Percentiles rank a stretch among this genome's conserved stretches.
These are phyloP conservation scores for Sclerodermus sp. DNA, from an alignment of 2,888 invertebrate species.

Conservation along the genomic window DNA sequence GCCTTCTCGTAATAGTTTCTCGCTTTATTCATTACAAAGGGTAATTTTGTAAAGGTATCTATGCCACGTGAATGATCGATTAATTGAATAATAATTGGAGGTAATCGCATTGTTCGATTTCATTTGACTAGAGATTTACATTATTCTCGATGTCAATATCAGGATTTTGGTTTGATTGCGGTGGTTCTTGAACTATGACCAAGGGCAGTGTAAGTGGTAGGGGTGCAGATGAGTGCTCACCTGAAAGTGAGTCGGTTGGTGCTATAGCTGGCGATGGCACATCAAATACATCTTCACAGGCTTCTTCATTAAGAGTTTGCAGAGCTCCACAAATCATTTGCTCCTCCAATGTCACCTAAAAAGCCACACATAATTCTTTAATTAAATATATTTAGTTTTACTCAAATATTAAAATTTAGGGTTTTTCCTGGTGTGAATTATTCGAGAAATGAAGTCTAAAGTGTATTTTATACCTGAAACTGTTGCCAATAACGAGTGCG, in stretches of 20 bases:
- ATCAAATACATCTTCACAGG: conserved; percentile 86
- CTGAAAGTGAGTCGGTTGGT: conserved; percentile 49
- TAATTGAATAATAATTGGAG: conserved; percentile 13
- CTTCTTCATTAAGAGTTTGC: conserved; percentile 90
- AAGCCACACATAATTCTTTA: conserved; percentile 18
- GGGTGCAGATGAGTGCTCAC: conserved; percentile 47
- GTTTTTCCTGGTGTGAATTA: too few species aligned
- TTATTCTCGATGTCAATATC: conserved; percentile 45
- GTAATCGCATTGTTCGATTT: conserved; percentile 21
- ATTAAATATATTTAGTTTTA: background rate
- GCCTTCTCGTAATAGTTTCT: too few species aligned
- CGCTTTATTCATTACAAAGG: too few species aligned
- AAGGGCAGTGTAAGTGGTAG: conserved; percentile 55
- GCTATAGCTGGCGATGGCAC: conserved; percentile 52
- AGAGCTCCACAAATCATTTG: conserved; percentile 94
- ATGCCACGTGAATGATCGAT: too few species aligned
- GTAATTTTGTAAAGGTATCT: too few species aligned
- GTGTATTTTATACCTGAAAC: background rate
- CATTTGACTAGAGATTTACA: too few species aligned
- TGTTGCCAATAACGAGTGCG: background rate
- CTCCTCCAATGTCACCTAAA: conserved; percentile 88
- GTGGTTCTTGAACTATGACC: conserved; percentile 56
- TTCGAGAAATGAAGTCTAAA: too few species aligned
- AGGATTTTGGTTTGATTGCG: conserved; percentile 52
- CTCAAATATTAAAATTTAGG: background rate